Conservation (phyloP, 2,888 invertebrate genomes). For the Drosophila peninsularis region DNA sequence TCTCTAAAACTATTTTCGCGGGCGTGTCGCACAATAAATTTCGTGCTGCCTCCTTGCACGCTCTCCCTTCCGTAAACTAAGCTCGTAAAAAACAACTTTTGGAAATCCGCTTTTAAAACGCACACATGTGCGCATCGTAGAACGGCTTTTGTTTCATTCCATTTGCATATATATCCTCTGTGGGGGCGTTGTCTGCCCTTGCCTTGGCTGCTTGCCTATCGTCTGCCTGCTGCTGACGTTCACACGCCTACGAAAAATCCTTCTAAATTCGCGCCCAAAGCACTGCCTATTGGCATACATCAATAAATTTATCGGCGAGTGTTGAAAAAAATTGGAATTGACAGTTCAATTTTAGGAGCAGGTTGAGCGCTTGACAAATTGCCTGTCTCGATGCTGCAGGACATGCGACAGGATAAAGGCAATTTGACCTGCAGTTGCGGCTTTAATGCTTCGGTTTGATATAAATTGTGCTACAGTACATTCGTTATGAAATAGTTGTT, state of each 20-base stretch:
- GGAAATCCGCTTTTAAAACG: conserved; percentile 72
- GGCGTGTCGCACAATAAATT: conserved; percentile 73
- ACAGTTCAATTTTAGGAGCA: conserved; percentile 72
- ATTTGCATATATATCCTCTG: conserved; percentile 61
- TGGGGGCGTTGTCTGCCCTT: conserved; percentile 22
- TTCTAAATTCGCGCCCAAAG: conserved; percentile 44
- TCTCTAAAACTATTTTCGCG: conserved; percentile 73
- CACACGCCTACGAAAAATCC: conserved; percentile 49
- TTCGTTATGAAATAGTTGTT: background rate
- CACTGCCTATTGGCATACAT: conserved; percentile 58
- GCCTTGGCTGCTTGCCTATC: background rate
- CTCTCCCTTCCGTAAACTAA: background rate
- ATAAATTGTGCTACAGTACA: no score
- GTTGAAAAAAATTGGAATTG: conserved; percentile 45
- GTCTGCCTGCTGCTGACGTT: conserved; percentile 54
- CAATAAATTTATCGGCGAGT: conserved; percentile 59
- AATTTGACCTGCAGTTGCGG: background rate
- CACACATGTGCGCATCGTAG: conserved; percentile 44
- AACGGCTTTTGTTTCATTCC: conserved; percentile 60
- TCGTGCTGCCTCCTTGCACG: background rate
- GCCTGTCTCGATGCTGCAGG: conserved; percentile 31
- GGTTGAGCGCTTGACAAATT: conserved; percentile 42
- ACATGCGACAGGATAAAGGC: conserved; percentile 7
- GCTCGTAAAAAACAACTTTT: conserved; percentile 44
- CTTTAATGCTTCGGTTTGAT: background rate